phyloP scores from a whole-genome alignment of 2,113 vertebrate species.

The Ornithorhynchus anatinus region DNA sequence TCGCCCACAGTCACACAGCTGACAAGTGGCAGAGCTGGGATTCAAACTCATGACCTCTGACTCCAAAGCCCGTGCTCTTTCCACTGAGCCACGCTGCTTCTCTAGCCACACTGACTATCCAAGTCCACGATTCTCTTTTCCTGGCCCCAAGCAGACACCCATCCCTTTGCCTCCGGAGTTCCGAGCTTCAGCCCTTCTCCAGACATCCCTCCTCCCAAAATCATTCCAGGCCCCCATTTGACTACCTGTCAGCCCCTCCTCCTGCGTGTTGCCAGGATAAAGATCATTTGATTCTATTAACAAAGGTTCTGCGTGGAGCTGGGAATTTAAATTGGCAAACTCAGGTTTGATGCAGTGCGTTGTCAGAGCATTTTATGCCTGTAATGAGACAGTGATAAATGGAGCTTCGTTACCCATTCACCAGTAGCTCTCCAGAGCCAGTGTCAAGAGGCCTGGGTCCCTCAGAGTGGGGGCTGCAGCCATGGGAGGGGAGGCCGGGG shows the following conservation, averaged over 20 bases:
- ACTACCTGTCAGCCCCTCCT: background rate
- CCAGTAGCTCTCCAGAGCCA: background rate
- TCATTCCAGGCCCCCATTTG: background rate
- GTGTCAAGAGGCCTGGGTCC: background rate
- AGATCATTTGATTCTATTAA: conserved; percentile 9
- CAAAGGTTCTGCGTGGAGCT: background rate
- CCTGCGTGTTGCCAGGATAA: background rate
- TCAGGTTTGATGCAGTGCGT: background rate
- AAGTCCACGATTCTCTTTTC: too few relatives aligned
- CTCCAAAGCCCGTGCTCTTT: too few relatives aligned
- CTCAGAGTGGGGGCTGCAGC: background rate
- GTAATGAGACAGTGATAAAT: conserved; percentile 26
- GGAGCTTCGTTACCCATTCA: background rate
- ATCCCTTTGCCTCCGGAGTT: background rate
- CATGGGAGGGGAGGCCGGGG: background rate
- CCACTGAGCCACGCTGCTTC: too few relatives aligned
- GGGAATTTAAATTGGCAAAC: background rate
- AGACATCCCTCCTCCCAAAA: background rate
- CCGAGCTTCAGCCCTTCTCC: background rate
- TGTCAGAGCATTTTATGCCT: background rate
- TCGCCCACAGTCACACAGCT: too few relatives aligned
- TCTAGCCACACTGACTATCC: too few relatives aligned
- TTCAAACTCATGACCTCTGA: too few relatives aligned
- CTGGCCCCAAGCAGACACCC: background rate
- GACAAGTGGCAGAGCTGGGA: too few relatives aligned